phyloP scores from a whole-genome alignment of 2,113 vertebrate genomes.

The Peromyscus leucopus region DNA sequence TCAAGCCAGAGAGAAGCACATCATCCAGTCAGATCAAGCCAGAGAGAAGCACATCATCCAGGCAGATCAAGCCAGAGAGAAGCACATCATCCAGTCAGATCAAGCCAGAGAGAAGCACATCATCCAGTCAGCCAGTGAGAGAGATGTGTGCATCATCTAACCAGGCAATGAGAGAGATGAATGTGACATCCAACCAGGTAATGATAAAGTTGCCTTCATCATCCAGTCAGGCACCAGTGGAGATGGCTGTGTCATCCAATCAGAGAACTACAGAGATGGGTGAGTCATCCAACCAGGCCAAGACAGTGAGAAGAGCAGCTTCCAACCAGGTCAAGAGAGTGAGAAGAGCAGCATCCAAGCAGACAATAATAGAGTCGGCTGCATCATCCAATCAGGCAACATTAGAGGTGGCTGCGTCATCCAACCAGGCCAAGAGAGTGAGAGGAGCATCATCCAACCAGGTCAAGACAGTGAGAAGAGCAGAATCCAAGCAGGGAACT shows the following conservation, averaged over 20 bases:
- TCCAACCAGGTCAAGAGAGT: neutral
- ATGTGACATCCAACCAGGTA: neutral
- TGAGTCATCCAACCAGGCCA: neutral
- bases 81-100: neutral
- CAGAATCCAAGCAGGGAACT: neutral
- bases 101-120: fast-evolving
- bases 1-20: fast-evolving
- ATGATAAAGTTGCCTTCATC: neutral
- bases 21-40: neutral
- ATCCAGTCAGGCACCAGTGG: neutral
- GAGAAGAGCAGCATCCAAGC: neutral
- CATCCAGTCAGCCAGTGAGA: neutral
- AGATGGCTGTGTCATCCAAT: neutral
- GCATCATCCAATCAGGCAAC: neutral
- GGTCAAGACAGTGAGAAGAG: no score
- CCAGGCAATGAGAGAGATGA: neutral
- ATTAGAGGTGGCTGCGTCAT: no score
- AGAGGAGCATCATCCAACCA: neutral
- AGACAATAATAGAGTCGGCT: no score
- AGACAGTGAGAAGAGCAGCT: neutral
- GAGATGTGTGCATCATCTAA: no score
- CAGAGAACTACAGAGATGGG: fast-evolving
- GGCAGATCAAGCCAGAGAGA: neutral
- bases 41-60: neutral
- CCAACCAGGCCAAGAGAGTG: neutral